These are phyloP conservation scores for Thecophora atra DNA, from an alignment of 2,888 invertebrate genomes.

Conservation along the genomic window DNA sequence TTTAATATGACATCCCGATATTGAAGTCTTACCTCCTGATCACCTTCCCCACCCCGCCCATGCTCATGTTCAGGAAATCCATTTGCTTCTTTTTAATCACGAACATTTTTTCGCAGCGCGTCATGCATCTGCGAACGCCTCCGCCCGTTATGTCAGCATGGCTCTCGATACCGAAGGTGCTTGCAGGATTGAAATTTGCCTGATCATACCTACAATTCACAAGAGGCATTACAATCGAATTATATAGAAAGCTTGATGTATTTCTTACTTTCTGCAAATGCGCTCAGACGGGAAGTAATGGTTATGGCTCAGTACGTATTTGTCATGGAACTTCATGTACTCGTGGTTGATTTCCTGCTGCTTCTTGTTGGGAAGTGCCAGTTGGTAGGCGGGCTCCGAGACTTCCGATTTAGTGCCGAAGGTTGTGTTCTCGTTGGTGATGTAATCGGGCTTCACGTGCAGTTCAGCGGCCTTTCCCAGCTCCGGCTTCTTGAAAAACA, in stretches of 20 bases:
- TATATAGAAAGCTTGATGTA: not conserved
- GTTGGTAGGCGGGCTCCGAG: constrained; percentile 45
- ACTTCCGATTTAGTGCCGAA: constrained; percentile 49
- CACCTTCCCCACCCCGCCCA: constrained; percentile 50
- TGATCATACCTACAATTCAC: constrained; percentile 48
- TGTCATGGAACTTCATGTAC: constrained; percentile 53
- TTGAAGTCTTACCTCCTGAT: constrained; percentile 47
- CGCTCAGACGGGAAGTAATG: constrained; percentile 58
- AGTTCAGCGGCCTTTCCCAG: constrained; percentile 51
- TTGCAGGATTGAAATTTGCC: constrained; percentile 45
- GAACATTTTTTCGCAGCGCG: constrained; percentile 48
- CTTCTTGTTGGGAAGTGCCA: constrained; percentile 53
- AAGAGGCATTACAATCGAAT: not conserved
- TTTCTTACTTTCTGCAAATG: constrained; percentile 52
- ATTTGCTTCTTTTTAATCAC: constrained; percentile 54
- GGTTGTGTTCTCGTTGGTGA: constrained; percentile 53
- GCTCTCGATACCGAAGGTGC: constrained; percentile 46
- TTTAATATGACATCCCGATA: not conserved
- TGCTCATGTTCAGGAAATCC: constrained; percentile 51
- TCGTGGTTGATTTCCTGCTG: constrained; percentile 53
- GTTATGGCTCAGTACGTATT: constrained; percentile 57
- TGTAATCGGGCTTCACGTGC: constrained; percentile 52
- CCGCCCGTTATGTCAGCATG: constrained; percentile 49
- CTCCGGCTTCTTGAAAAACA: constrained; percentile 54
- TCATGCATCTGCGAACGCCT: constrained; percentile 50